These are phyloP conservation scores for Adrianichthys oophorus DNA, from an alignment of 2,797 vertebrate genomes.

Conservation along the genomic window DNA sequence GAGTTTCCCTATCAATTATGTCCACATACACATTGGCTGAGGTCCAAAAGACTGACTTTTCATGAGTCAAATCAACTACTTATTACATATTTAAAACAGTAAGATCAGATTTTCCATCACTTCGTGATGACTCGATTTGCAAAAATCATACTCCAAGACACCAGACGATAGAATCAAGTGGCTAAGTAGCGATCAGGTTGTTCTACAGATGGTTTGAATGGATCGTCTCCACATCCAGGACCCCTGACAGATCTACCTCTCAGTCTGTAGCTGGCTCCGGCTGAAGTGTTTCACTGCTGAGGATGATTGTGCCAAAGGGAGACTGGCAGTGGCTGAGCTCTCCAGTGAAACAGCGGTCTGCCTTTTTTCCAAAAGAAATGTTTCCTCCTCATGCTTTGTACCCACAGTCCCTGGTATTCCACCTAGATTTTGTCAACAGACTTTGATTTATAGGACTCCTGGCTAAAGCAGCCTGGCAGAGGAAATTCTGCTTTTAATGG, in stretches of 20 bases:
- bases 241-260: conserved; percentile 31
- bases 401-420: conserved; percentile 24
- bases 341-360: conserved; percentile 17
- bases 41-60: conserved; percentile 27
- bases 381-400: conserved; percentile 21
- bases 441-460: conserved; percentile 32
- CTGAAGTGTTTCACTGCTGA: conserved; percentile 18
- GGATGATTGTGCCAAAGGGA: conserved; percentile 30
- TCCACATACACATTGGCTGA: not conserved
- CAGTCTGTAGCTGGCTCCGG: conserved; percentile 16
- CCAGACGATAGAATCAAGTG: conserved; percentile 39
- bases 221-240: conserved; percentile 35
- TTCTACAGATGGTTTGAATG: conserved; percentile 34
- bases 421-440: conserved; percentile 41
- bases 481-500: conserved; percentile 18
- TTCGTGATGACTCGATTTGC: conserved; percentile 26
- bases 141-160: conserved; percentile 46
- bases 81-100: conserved; percentile 52
- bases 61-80: conserved; percentile 58
- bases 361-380: conserved; percentile 16
- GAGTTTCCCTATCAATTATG: conserved; percentile 40
- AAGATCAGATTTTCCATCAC: conserved; percentile 43
- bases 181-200: conserved; percentile 24
- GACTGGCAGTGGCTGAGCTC: conserved; percentile 11
- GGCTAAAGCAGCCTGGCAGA: conserved; percentile 22